Evolutionary conservation across 1,140 invertebrate species (phyloP).

Genomic region (Mamestra configurata): DNA sequence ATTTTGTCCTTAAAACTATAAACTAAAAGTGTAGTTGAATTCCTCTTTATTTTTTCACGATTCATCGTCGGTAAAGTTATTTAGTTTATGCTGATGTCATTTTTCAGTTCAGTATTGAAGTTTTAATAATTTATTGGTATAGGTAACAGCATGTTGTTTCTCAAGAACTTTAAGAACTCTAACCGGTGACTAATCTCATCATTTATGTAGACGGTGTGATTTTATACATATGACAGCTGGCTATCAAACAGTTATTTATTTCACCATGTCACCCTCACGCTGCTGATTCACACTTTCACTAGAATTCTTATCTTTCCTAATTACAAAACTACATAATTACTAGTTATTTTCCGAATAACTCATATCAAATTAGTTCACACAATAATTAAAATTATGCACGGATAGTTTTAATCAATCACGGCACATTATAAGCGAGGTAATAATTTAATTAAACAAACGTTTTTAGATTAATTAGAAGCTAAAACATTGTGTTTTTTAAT

Average conservation of each 20-base stretch:
- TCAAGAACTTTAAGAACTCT: constrained; percentile 42
- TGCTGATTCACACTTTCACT: constrained; percentile 3
- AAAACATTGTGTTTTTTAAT: constrained; percentile 29
- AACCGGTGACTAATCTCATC: constrained; percentile 41
- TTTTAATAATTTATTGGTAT: constrained; percentile 39
- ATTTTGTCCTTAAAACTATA: background rate
- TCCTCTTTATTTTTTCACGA: background rate
- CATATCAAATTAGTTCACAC: constrained; percentile 4
- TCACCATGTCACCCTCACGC: background rate
- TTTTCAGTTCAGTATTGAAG: constrained; percentile 6
- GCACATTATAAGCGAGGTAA: constrained; percentile 18
- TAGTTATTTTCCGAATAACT: background rate
- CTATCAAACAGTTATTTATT: constrained; percentile 16
- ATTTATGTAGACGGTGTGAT: constrained; percentile 43
- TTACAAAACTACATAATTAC: background rate
- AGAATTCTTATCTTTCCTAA: background rate
- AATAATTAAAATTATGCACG: constrained; percentile 18
- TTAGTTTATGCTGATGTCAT: background rate
- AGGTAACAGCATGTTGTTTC: constrained; percentile 42
- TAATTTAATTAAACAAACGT: constrained; percentile 16
- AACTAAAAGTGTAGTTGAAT: background rate
- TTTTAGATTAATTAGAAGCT: constrained; percentile 32
- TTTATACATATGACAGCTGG: constrained; percentile 36
- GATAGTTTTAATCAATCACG: constrained; percentile 3
- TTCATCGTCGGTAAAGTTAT: background rate